Conservation (phyloP, 2,113 vertebrate genomes). For the Mandrillus leucophaeus region DNA sequence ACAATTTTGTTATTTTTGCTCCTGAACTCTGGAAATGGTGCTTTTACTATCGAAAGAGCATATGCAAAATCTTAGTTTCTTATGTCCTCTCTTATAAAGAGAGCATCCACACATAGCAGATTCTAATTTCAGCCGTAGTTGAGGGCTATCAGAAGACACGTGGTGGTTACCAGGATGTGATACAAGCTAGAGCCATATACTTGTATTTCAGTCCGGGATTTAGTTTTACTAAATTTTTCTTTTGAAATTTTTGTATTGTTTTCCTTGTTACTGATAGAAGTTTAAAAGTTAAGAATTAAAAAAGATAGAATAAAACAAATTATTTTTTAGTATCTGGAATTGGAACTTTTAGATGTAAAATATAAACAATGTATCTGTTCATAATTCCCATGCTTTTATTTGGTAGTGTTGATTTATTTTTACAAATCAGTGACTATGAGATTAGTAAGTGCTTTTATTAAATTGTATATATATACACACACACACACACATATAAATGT, state of each 20-base stretch:
- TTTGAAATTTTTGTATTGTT: background rate
- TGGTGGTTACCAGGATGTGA: background rate
- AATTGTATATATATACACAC: background rate
- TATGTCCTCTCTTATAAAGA: background rate
- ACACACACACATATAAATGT: background rate
- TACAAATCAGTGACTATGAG: background rate
- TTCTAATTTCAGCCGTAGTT: background rate
- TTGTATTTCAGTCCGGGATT: background rate
- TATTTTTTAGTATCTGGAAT: background rate
- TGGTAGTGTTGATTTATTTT: slow-evolving; percentile 26
- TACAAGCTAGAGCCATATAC: background rate
- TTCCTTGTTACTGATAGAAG: background rate
- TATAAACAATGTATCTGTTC: background rate
- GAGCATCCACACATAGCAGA: background rate
- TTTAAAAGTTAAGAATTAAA: slow-evolving; percentile 29
- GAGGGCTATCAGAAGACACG: background rate
- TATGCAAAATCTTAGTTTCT: background rate
- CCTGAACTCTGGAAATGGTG: background rate
- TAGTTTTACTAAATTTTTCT: background rate
- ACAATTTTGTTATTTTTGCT: background rate
- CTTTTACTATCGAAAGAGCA: background rate
- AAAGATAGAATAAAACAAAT: background rate
- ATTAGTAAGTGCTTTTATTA: background rate
- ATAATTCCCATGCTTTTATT: background rate
- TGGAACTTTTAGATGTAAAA: slow-evolving; percentile 42